Evolutionary conservation across 2,797 vertebrate species (phyloP), one percentile per base, ranked within the genome.

Genomic region (Neopelma chrysocephalum): DNA sequence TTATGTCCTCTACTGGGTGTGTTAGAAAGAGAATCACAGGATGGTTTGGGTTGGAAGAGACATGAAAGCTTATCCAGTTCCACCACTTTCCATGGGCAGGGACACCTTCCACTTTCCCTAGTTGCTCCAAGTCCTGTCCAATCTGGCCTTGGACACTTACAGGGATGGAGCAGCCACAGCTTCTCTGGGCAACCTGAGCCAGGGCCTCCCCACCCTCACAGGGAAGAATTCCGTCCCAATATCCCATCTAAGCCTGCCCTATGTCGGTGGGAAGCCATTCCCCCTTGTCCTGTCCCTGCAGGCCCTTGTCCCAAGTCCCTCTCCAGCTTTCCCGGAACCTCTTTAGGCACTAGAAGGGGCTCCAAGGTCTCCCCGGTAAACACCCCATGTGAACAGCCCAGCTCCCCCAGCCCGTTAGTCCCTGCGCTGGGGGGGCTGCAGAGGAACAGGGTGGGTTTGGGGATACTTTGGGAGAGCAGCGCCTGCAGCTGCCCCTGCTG

Each of bases 1-100:
- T 29, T 2, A 0, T 2, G 1, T 26, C 3, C 40, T 62, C 8
- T 2, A 2, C 0, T 34, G 21, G 11, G 1, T 16, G 8, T 7
- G 10, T 1, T 0, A 38, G 23, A 64, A 61, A 42, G 50, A 51
- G 13, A 77, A 29, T 12, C 64, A 61, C 56, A 45, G 9, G 43
- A 29, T 7, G 8, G 17, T 19, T 15, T 51, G 51, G 15, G 20
- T 3, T 45, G 29, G 38, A 45, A 31, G 0, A 1, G 12, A 64
- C 20, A 20, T 57, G 4, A 51, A 6, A 51, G 25, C 15, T 13
- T 7, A 27, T 10, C 11, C 43, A 45, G 29, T 15, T n/a, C 20
- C n/a, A 38, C n/a, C 6, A 3, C 43, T 12, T 65, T 6, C 31
- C 43, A 47, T 5, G 20, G 62, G 15, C 43, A 50, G 13, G 9